A percentile compares a stretch with the other conserved stretches of the same genome.
Conservation (phyloP, 2,113 vertebrate genomes). For the Campylomormyrus tamandua region DNA sequence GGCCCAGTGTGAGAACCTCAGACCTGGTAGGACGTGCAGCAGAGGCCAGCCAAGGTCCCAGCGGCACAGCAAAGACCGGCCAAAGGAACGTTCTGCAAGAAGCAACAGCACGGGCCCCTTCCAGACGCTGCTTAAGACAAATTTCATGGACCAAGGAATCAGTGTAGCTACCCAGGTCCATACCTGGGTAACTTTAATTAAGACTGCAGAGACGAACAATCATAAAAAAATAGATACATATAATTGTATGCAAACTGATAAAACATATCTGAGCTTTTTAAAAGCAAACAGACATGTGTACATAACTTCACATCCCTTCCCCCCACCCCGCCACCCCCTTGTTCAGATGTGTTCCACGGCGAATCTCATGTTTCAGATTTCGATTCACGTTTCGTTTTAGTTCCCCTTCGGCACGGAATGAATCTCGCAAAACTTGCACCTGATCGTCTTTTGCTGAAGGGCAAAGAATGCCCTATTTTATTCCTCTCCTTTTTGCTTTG, state of each 20-base stretch:
- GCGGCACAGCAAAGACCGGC: not conserved
- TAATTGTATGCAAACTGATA: not conserved
- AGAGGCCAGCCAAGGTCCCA: not conserved
- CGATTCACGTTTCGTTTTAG: not conserved
- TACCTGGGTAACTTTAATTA: not conserved
- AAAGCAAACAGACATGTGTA: not conserved
- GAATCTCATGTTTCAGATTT: not conserved
- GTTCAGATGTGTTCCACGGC: not conserved
- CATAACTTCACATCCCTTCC: not conserved
- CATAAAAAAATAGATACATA: not conserved
- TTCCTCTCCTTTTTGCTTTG: not conserved
- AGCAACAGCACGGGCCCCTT: not conserved
- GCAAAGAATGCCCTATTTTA: not conserved
- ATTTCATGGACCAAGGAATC: not conserved
- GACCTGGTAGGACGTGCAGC: not conserved
- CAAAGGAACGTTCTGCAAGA: not conserved
- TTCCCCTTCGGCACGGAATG: not conserved
- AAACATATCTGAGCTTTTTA: not conserved
- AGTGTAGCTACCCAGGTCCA: not conserved
- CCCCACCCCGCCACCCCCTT: not conserved
- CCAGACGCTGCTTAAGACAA: not conserved
- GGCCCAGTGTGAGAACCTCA: not conserved
- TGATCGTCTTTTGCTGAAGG: not conserved
- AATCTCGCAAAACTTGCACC: not conserved
- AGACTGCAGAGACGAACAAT: not conserved